These are phyloP conservation scores for Rhinopomastus cyanomelas DNA, from an alignment of 2,113 vertebrate genomes.

Conservation along the genomic window DNA sequence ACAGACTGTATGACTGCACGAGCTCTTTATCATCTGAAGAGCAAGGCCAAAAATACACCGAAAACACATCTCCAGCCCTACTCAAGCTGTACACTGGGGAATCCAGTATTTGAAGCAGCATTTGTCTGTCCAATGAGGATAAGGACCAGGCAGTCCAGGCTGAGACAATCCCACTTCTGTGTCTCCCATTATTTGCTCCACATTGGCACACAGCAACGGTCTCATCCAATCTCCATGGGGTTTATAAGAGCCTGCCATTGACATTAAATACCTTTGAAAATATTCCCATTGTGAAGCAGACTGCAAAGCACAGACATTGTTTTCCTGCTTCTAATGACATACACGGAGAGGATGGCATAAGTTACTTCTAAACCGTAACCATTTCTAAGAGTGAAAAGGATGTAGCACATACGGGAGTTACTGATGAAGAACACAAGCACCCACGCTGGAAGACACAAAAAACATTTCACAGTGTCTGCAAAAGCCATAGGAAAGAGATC, in stretches of 20 bases:
- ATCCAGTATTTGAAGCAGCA: not conserved
- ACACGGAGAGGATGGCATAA: not conserved
- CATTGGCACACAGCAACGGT: not conserved
- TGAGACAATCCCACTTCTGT: not conserved
- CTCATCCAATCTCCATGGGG: not conserved
- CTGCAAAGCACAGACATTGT: not conserved
- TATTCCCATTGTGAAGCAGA: not conserved
- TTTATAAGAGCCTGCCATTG: not conserved
- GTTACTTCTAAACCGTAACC: not conserved
- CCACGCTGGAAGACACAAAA: constrained; percentile 22
- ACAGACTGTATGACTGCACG: not conserved
- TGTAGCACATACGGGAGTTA: constrained; percentile 33
- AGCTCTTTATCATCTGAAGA: not conserved
- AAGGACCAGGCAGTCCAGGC: not conserved
- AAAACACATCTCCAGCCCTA: not conserved
- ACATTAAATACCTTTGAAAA: not conserved
- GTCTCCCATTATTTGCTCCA: not conserved
- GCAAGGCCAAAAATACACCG: not conserved
- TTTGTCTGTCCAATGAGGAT: not conserved
- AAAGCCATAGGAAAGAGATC: constrained; percentile 22
- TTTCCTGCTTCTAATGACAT: not conserved
- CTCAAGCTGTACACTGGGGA: not conserved
- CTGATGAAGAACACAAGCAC: constrained; percentile 55
- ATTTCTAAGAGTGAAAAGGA: constrained; percentile 10
- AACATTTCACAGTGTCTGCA: not conserved